Base-by-base conservation (phyloP, 2,888 invertebrate genomes). In the Eutolmus rufibarbis region DNA sequence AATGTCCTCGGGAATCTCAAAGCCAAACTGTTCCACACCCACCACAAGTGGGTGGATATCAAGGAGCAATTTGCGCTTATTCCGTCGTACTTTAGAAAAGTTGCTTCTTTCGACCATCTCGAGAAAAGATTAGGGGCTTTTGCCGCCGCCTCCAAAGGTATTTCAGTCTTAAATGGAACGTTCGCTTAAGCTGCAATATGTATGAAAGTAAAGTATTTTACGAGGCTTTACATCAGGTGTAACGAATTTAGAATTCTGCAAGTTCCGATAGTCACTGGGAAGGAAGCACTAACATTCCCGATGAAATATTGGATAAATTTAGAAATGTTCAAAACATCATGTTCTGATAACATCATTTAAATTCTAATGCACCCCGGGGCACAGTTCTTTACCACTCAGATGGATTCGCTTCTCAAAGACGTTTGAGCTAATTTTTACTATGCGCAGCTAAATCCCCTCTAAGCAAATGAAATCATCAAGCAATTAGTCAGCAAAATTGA, bases 401-500 rank as follows among this genome's bases (percentile, higher is more conserved):
- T 57, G 3, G 19, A 23, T 9, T 8, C 2, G 12, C 8, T 57
- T 23, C 57, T 57, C 23, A 19, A 57, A 19, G 57, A 12, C 23
- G 19, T 23, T 57, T 57, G 0, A 16, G 5, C 14, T 51, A 16
- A n/a, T 16, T 57, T 57, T 57, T 57, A 23, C 66, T 66, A 5
- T 9, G 28, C 66, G 2, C 12, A 66, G 12, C 28, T 37, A 82
- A 82, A 66, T 16, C 56, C 40, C 82, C 8, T 8, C 14, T 16
- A 66, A 57, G 82, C 16, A 82, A 82, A 82, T 82, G 34, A 82
- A 82, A 82, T 66, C 82, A 66, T 81, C 66, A 9, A 57, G 66
- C 82, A 82, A 82, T 82, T 82, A 82, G 57, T 66, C 82, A 66
- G 82, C 34, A 34, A 66, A 82, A 66, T 82, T 82, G 57, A 40